Conservation (phyloP, 2,888 invertebrate species). For the Parnassius mnemosyne region DNA sequence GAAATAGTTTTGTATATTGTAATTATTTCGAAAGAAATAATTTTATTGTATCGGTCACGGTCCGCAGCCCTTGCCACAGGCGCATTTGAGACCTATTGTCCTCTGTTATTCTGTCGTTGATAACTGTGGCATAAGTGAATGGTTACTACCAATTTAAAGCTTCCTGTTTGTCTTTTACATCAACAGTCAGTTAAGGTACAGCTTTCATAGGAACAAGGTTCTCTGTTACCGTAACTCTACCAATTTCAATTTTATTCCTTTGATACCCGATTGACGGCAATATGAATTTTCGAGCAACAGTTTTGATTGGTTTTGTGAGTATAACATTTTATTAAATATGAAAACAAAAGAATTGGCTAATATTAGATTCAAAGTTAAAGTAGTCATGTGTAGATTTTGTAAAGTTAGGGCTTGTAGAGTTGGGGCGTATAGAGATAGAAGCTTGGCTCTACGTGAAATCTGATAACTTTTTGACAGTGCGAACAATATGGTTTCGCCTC, state of each 20-base stretch:
- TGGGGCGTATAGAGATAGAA: too few species aligned
- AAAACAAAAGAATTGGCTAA: too few species aligned
- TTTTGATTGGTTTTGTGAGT: slow-evolving; percentile 28
- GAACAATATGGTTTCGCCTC: too few species aligned
- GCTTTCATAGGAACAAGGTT: slow-evolving; percentile 42
- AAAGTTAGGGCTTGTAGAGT: too few species aligned
- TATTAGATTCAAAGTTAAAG: too few species aligned
- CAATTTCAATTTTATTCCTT: not conserved
- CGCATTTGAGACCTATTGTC: slow-evolving; percentile 41
- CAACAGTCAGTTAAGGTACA: slow-evolving; percentile 47
- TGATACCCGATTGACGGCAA: slow-evolving; percentile 11
- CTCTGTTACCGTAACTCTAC: not conserved
- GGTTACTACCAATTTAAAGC: slow-evolving; percentile 50
- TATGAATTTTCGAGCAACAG: slow-evolving; percentile 52
- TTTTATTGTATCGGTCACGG: slow-evolving; percentile 2
- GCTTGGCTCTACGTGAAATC: too few species aligned
- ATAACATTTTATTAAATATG: not conserved
- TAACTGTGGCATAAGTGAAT: slow-evolving; percentile 54
- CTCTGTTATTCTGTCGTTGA: slow-evolving; percentile 34
- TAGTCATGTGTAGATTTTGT: too few species aligned
- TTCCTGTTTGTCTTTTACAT: slow-evolving; percentile 58
- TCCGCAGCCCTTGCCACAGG: slow-evolving; percentile 20
- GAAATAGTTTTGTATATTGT: too few species aligned
- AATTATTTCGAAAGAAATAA: too few species aligned
- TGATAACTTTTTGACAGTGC: too few species aligned